These are phyloP conservation scores for Chionodraco myersi DNA, from an alignment of 2,113 vertebrate species.

Conservation along the genomic window DNA sequence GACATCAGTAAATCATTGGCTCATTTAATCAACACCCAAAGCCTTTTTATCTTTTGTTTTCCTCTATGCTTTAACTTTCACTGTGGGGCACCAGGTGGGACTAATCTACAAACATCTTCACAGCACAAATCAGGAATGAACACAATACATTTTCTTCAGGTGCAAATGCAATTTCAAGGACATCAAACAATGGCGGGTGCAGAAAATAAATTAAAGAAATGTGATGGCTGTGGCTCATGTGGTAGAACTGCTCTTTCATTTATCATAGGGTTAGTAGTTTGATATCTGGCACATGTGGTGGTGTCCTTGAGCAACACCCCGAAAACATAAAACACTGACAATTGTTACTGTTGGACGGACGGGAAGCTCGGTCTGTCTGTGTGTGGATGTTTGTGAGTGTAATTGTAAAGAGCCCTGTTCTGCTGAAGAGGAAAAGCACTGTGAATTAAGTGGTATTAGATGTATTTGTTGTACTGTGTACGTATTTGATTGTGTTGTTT, in stretches of 20 bases:
- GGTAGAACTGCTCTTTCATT: slow-evolving; percentile 3
- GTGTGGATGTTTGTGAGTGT: neutral
- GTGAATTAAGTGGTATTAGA: neutral
- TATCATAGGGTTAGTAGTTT: slow-evolving; percentile 23
- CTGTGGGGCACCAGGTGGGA: neutral
- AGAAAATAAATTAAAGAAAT: slow-evolving; percentile 18
- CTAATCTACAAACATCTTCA: neutral
- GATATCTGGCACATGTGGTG: slow-evolving; percentile 2
- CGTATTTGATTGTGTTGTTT: too few species aligned
- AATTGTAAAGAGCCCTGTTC: neutral
- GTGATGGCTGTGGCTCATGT: slow-evolving; percentile 11
- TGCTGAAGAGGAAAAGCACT: neutral
- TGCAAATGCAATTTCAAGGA: neutral
- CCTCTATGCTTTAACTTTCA: neutral
- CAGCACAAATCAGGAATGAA: neutral
- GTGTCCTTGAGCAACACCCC: slow-evolving; percentile 25
- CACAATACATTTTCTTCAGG: neutral
- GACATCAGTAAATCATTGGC: neutral
- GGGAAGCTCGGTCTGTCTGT: neutral
- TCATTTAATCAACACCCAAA: neutral
- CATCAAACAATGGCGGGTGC: neutral
- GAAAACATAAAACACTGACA: neutral
- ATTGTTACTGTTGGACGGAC: neutral
- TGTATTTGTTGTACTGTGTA: neutral
- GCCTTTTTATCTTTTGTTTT: neutral